A percentile compares a stretch with the other conserved stretches of the same genome.
phyloP scores from a whole-genome alignment of 2,888 invertebrate genomes.

The Lepas anatifera region DNA sequence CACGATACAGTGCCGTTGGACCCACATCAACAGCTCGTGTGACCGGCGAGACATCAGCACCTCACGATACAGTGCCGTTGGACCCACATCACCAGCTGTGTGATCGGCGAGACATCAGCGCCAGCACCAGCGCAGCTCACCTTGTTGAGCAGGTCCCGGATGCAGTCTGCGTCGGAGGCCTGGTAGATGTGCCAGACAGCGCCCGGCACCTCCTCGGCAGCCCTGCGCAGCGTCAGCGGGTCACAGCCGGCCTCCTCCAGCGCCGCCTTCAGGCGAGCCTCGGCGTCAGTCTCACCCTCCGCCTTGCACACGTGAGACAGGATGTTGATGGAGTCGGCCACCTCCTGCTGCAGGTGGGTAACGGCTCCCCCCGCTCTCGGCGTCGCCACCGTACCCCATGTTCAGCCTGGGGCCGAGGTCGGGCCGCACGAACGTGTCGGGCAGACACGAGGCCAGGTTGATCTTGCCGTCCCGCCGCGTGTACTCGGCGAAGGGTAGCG shows the following conservation, averaged over 20 bases:
- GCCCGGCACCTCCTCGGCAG: constrained; percentile 68
- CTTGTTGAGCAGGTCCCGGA: constrained; percentile 81
- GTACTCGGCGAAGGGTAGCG: constrained; percentile 78
- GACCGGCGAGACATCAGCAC: too few species aligned
- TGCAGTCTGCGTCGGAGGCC: constrained; percentile 87
- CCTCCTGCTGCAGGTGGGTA: constrained; percentile 91
- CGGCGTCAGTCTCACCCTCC: constrained; percentile 49
- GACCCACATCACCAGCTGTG: too few species aligned
- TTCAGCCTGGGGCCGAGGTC: constrained; percentile 98
- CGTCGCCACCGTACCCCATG: constrained; percentile 85
- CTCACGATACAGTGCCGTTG: too few species aligned
- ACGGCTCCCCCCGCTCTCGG: constrained; percentile 69
- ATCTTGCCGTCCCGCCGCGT: constrained; percentile 37
- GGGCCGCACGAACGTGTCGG: constrained; percentile 61
- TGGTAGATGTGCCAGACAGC: constrained; percentile 98
- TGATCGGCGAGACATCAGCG: too few species aligned
- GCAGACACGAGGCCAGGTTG: constrained; percentile 40
- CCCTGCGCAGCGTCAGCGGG: constrained; percentile 63
- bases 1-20: too few species aligned
- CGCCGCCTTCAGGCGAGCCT: constrained; percentile 69
- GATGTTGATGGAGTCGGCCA: constrained; percentile 93
- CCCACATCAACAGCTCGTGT: too few species aligned
- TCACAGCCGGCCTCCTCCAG: constrained; percentile 90
- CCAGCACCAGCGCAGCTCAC: constrained; percentile 35
- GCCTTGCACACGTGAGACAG: constrained; percentile 93